A percentile compares a stretch with the other conserved stretches of the same genome.
Evolutionary conservation across 1,140 invertebrate genomes (phyloP).

Genomic region (Anadara kagoshimensis): DNA sequence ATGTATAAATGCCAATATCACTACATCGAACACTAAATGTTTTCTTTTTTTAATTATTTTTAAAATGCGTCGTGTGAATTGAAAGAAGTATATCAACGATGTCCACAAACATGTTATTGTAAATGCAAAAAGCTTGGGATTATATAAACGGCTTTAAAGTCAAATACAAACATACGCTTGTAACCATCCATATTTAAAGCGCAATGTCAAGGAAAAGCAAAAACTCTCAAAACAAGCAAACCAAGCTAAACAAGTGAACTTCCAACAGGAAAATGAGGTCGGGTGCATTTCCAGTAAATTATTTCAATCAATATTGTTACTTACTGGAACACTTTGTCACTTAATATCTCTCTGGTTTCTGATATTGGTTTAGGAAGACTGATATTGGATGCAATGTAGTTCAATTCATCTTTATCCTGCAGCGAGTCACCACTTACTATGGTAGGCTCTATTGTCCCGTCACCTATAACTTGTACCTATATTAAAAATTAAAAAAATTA

Average conservation of each 20-base stretch:
- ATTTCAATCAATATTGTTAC: no score
- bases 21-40: no score
- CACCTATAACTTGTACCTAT: conserved; percentile 62
- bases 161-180: no score
- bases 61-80: no score
- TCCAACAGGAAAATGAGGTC: neutral
- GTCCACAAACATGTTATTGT: no score
- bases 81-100: no score
- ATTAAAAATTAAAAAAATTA: neutral
- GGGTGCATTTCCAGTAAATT: no score
- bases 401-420: conserved; percentile 45
- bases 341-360: conserved; percentile 45
- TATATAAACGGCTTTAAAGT: no score
- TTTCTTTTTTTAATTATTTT: no score
- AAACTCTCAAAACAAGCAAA: neutral
- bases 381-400: conserved; percentile 42
- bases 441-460: conserved; percentile 48
- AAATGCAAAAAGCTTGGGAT: no score
- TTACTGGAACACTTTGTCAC: conserved; percentile 62
- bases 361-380: conserved; percentile 51
- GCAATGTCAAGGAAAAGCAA: neutral
- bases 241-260: neutral
- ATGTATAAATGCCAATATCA: no score
- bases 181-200: no score
- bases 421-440: conserved; percentile 58